A percentile compares a stretch with the other conserved stretches of the same genome.
Evolutionary conservation across 2,113 vertebrate genomes (phyloP).

Genomic region (Pedetes capensis): DNA sequence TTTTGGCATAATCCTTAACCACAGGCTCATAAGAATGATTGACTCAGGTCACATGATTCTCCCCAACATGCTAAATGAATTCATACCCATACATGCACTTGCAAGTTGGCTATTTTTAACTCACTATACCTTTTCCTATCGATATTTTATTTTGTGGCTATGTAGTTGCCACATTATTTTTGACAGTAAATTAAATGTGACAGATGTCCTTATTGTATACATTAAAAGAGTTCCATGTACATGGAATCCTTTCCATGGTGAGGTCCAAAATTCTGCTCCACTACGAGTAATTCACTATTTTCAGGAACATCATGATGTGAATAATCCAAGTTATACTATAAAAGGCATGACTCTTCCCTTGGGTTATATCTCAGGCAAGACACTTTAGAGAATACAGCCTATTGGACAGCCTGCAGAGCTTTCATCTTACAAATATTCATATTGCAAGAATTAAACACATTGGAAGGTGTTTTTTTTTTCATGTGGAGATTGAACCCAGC

Average conservation of each 20-base stretch:
- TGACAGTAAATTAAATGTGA: background rate
- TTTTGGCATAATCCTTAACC: background rate
- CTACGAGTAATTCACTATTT: accelerated
- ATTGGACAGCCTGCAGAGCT: background rate
- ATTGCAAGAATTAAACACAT: background rate
- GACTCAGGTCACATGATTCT: background rate
- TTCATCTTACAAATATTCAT: background rate
- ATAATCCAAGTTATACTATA: background rate
- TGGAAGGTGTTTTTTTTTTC: too few species aligned
- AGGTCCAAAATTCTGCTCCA: background rate
- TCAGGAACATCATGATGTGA: background rate
- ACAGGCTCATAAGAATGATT: background rate
- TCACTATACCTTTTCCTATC: background rate
- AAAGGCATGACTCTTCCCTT: accelerated
- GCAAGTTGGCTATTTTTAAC: background rate
- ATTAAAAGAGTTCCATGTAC: background rate
- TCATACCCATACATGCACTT: background rate
- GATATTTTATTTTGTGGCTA: background rate
- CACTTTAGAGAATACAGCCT: background rate
- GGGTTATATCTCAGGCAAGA: background rate
- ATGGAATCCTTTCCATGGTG: background rate
- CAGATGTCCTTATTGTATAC: accelerated
- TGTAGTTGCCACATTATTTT: background rate
- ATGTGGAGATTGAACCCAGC: too few species aligned
- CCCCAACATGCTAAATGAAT: background rate